These are phyloP conservation scores for Phymatocera aterrima DNA, from an alignment of 2,888 invertebrate genomes.

Conservation along the genomic window DNA sequence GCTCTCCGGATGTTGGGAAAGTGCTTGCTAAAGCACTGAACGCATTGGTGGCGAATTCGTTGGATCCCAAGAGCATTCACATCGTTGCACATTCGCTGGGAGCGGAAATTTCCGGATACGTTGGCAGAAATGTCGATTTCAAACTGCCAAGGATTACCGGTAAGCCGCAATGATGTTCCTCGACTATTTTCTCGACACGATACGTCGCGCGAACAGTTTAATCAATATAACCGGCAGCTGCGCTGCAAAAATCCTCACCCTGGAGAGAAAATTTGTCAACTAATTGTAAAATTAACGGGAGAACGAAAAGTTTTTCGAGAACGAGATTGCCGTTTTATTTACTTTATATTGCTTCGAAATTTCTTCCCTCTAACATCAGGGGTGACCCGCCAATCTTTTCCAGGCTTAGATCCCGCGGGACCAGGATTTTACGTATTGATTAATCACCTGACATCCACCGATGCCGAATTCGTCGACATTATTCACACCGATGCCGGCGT, in stretches of 20 bases:
- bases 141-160: constrained; percentile 62
- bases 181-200: no score
- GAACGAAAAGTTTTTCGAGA: no score
- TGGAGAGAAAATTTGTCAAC: no score
- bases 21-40: constrained; percentile 57
- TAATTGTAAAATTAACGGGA: no score
- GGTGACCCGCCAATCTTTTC: neutral
- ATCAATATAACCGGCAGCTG: no score
- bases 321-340: no score
- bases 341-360: neutral
- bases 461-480: constrained; percentile 76
- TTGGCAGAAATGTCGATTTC: constrained; percentile 55
- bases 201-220: no score
- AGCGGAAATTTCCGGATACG: constrained; percentile 62
- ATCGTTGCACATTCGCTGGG: constrained; percentile 67
- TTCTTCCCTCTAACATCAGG: no score
- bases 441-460: constrained; percentile 62
- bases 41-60: constrained; percentile 54
- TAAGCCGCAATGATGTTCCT: constrained; percentile 42
- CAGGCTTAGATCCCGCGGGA: constrained; percentile 76
- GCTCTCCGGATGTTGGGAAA: constrained; percentile 53
- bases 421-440: constrained; percentile 74
- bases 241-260: no score
- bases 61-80: constrained; percentile 57
- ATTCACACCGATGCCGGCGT: constrained; percentile 76